Base-by-base conservation (phyloP, 2,797 vertebrate species). In the Gambusia yucatana region DNA sequence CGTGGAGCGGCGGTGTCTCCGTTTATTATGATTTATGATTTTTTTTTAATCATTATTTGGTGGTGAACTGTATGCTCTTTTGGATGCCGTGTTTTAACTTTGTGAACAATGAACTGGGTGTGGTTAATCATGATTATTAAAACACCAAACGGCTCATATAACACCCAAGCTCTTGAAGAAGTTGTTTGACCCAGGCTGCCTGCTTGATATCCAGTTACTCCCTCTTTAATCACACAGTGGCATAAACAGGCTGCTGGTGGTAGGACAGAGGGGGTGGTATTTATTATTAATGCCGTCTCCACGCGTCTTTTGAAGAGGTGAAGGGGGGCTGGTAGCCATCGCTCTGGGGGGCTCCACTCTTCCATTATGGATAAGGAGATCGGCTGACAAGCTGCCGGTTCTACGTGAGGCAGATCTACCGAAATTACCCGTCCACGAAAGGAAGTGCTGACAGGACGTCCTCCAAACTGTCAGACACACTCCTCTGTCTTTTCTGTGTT, bases 301-400 rank as follows among this genome's bases (percentile, higher is more conserved):
- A 70, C 81, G 81, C 78, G 33, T 91, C 87, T 84, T 89, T 86
- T 88, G 88, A 90, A 89, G 76, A 90, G 76, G 80, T 43, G 67
- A 46, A 28, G 67, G 81, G 81, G 77, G 76, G 84, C 43, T 86
- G 71, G 79, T 80, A 76, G 78, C 75, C 79, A 71, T 75, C 22
- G 6, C 76, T 75, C 17, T 6, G 36, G 79, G 85, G 20, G 77
- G 61, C 7, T 17, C 16, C 65, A 72, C 84, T 79, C 48, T 80
- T 93, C 79, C 83, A 91, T 93, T 88, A 94, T 91, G 80, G 84
- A 91, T 88, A 83, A 93, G 85, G 84, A 87, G 87, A 84, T 87
- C 13, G 52, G 80, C 88, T 82, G 82, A 86, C 79, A 83, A 79
- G 65, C 76, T 79, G 63, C 77, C 74, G 50, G 77, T 75, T 80